Evolutionary conservation across 2,888 invertebrate genomes (phyloP).

Genomic region (Heliconius cydno): DNA sequence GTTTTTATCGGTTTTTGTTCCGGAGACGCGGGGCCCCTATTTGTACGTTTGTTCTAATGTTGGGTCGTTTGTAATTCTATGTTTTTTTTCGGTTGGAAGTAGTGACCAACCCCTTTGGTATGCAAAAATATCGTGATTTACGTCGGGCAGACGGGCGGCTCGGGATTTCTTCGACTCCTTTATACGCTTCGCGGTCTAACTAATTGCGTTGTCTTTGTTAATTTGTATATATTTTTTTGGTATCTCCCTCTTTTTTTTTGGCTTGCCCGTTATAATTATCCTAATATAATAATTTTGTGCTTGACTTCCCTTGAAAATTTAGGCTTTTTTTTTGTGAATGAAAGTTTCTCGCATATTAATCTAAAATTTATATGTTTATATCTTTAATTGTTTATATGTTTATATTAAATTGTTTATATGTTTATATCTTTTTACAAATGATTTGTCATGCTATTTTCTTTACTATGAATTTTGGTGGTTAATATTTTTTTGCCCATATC

Average conservation of each 20-base stretch:
- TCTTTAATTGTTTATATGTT: background rate
- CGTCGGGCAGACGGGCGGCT: constrained; percentile 49
- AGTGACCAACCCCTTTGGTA: constrained; percentile 66
- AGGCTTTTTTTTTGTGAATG: background rate
- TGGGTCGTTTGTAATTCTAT: constrained; percentile 80
- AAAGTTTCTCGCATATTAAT: constrained; percentile 1
- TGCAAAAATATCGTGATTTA: constrained; percentile 71
- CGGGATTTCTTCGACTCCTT: constrained; percentile 56
- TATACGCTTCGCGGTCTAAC: constrained; percentile 44
- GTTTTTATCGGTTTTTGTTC: constrained; percentile 83
- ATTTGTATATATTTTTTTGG: constrained; percentile 21
- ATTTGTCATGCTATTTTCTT: too few species aligned
- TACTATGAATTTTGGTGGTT: too few species aligned
- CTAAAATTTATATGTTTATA: background rate
- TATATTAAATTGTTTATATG: too few species aligned
- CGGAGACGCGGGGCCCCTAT: constrained; percentile 75
- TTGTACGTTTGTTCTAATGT: constrained; percentile 78
- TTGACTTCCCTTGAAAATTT: background rate
- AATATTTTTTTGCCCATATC: too few species aligned
- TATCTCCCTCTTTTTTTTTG: constrained; percentile 5
- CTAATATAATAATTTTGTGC: constrained; percentile 23
- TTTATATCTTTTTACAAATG: too few species aligned
- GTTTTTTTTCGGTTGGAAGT: constrained; percentile 69
- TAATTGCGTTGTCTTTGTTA: constrained; percentile 47
- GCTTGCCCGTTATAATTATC: constrained; percentile 15